phyloP scores from a whole-genome alignment of 2,888 invertebrate species.

The Epistrophe eligans region DNA sequence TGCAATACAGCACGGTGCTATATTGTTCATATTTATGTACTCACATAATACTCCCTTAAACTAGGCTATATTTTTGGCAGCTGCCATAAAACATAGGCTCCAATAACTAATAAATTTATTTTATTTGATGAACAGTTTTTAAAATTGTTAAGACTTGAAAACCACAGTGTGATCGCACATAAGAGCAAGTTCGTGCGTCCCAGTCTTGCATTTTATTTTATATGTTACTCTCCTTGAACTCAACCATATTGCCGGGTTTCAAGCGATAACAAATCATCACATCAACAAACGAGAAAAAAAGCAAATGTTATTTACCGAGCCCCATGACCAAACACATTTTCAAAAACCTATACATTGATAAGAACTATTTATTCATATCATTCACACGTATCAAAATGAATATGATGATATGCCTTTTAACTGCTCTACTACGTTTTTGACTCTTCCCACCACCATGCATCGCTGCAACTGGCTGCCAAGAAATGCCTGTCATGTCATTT shows the following conservation, averaged over 20 bases:
- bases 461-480: neutral
- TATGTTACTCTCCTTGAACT: conserved; percentile 57
- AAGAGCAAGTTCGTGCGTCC: no score
- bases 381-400: neutral
- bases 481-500: conserved; percentile 28
- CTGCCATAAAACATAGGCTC: no score
- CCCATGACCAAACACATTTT: conserved; percentile 44
- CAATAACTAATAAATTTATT: no score
- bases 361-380: neutral
- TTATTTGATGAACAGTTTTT: no score
- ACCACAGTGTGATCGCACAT: no score
- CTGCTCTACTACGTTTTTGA: neutral
- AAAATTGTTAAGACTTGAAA: no score
- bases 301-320: conserved; percentile 56
- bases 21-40: no score
- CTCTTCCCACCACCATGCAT: neutral
- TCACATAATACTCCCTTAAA: no score
- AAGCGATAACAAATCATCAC: neutral
- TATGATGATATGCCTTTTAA: neutral
- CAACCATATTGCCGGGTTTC: conserved; percentile 31
- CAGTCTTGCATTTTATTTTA: neutral
- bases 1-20: no score
- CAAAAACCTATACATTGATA: neutral
- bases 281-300: conserved; percentile 23
- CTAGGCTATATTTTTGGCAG: no score